Conservation (phyloP, 1,140 invertebrate genomes). For the Pomacea maculata region DNA sequence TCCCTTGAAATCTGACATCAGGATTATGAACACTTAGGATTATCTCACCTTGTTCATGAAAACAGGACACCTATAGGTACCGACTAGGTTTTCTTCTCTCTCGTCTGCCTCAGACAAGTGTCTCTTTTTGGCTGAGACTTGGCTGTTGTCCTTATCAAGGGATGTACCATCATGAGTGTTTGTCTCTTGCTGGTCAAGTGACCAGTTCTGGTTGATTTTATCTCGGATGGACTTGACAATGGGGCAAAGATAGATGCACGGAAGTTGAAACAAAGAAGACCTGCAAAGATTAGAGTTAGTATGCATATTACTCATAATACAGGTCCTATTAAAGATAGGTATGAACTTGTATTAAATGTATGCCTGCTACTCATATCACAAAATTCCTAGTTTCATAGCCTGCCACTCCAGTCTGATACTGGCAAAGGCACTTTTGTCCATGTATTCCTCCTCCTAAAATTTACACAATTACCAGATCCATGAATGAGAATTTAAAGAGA, state of each 20-base stretch:
- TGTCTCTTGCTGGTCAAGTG: not conserved
- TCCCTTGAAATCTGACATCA: too few relatives aligned
- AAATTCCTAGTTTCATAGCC: not conserved
- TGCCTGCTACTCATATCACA: not conserved
- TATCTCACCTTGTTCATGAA: slow-evolving; percentile 59
- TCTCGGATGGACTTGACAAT: slow-evolving; percentile 12
- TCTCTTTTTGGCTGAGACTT: slow-evolving; percentile 3
- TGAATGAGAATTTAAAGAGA: too few relatives aligned
- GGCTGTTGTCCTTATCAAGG: not conserved
- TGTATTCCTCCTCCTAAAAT: too few relatives aligned
- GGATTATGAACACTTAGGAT: too few relatives aligned
- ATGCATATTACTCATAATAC: not conserved
- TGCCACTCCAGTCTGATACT: too few relatives aligned
- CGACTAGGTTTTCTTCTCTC: slow-evolving; percentile 27
- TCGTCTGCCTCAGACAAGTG: slow-evolving; percentile 24
- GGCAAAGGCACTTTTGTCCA: too few relatives aligned
- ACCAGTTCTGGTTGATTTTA: not conserved
- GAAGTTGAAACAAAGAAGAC: slow-evolving; percentile 14
- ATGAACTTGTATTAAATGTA: not conserved
- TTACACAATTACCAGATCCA: too few relatives aligned
- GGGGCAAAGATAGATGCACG: slow-evolving; percentile 28
- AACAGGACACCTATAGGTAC: slow-evolving; percentile 51
- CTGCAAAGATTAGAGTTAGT: not conserved
- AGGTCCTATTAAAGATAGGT: too few relatives aligned
- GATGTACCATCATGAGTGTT: not conserved